Evolutionary conservation across 2,888 invertebrate species (phyloP).

Genomic region (Pristionchus exspectatus): DNA sequence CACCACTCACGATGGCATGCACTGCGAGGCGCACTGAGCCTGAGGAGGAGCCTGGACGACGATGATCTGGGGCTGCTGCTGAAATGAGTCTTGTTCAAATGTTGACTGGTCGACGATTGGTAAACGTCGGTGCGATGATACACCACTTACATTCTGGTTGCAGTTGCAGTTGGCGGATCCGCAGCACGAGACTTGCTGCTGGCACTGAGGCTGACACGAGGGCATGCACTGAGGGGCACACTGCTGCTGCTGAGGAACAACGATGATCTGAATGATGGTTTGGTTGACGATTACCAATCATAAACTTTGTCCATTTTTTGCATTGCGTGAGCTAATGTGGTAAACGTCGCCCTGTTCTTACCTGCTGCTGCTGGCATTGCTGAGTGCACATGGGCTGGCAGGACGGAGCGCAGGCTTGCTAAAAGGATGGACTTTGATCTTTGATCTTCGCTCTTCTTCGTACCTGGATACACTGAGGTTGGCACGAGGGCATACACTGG

Average conservation of each 20-base stretch:
- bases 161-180: constrained; percentile 54
- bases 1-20: constrained; percentile 54
- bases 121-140: neutral
- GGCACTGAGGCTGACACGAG: constrained; percentile 68
- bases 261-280: neutral
- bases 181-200: constrained; percentile 58
- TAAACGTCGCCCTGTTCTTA: neutral
- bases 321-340: neutral
- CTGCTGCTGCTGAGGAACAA: constrained; percentile 65
- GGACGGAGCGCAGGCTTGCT: constrained; percentile 65
- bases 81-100: neutral
- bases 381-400: constrained; percentile 68
- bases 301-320: neutral
- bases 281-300: neutral
- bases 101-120: neutral
- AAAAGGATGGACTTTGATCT: neutral
- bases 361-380: constrained; percentile 53
- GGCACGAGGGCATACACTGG: constrained; percentile 59
- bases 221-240: constrained; percentile 62
- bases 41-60: constrained; percentile 54
- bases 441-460: neutral
- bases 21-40: constrained; percentile 51
- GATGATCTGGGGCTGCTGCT: constrained; percentile 53
- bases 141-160: constrained; percentile 47
- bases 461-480: constrained; percentile 60